A percentile compares a stretch with the other conserved stretches of the same genome.
phyloP scores from a whole-genome alignment of 2,888 invertebrate species.

The Mythimna pallens region DNA sequence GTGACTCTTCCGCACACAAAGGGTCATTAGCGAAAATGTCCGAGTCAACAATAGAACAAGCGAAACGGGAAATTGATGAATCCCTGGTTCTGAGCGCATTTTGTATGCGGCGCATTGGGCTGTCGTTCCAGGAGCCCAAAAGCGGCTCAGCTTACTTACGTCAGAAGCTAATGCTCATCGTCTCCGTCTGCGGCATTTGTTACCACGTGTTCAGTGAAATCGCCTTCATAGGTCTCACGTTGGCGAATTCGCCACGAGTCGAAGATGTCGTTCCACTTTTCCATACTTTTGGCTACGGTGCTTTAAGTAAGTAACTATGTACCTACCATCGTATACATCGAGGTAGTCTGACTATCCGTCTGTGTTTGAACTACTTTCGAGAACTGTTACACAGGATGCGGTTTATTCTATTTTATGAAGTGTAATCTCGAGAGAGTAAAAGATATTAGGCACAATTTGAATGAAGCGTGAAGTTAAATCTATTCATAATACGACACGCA shows the following conservation, averaged over 20 bases:
- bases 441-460: slow-evolving; percentile 47
- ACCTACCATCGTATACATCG: slow-evolving; percentile 55
- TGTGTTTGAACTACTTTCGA: slow-evolving; percentile 54
- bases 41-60: slow-evolving; percentile 71
- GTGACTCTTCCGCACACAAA: slow-evolving; percentile 61
- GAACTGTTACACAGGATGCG: slow-evolving; percentile 57
- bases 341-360: slow-evolving; percentile 53
- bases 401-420: slow-evolving; percentile 50
- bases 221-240: slow-evolving; percentile 81
- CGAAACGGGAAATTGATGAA: slow-evolving; percentile 81
- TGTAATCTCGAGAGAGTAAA: slow-evolving; percentile 45
- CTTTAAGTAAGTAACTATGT: slow-evolving; percentile 81
- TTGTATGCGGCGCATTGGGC: slow-evolving; percentile 82
- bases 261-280: slow-evolving; percentile 87
- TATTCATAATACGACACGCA: slow-evolving; percentile 35
- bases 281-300: slow-evolving; percentile 86
- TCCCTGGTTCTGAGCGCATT: slow-evolving; percentile 79
- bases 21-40: slow-evolving; percentile 73
- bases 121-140: slow-evolving; percentile 77
- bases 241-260: slow-evolving; percentile 83
- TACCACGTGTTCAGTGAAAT: slow-evolving; percentile 87
- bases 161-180: slow-evolving; percentile 78
- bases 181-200: slow-evolving; percentile 79
- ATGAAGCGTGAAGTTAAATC: slow-evolving; percentile 51
- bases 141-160: slow-evolving; percentile 67